Conservation (phyloP, 2,113 vertebrate species). For the Sus scrofa region T2T-Sscrofa CM000814.6:141198001-141198500, state of each 20-base stretch:
- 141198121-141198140: not conserved
- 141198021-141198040: rapidly evolving
- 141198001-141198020: not conserved
- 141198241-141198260: rapidly evolving
- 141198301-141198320: not conserved
- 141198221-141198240: rapidly evolving
- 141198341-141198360: not conserved
- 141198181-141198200: not conserved
- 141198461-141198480: not conserved
- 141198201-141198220: not conserved
- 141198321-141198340: not conserved
- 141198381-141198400: rapidly evolving
- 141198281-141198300: not conserved
- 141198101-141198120: rapidly evolving
- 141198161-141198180: not conserved
- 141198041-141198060: not conserved
- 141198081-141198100: rapidly evolving
- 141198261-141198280: not conserved
- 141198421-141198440: rapidly evolving
- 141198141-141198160: rapidly evolving
- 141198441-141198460: not conserved
- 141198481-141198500: slow-evolving; percentile 77
- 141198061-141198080: rapidly evolving
- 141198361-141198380: not conserved
- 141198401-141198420: not conserved